A percentile compares a stretch with the other conserved stretches of the same genome.
Evolutionary conservation across 2,888 invertebrate genomes (phyloP).

Genomic region (Pemphredon lugubris): DNA sequence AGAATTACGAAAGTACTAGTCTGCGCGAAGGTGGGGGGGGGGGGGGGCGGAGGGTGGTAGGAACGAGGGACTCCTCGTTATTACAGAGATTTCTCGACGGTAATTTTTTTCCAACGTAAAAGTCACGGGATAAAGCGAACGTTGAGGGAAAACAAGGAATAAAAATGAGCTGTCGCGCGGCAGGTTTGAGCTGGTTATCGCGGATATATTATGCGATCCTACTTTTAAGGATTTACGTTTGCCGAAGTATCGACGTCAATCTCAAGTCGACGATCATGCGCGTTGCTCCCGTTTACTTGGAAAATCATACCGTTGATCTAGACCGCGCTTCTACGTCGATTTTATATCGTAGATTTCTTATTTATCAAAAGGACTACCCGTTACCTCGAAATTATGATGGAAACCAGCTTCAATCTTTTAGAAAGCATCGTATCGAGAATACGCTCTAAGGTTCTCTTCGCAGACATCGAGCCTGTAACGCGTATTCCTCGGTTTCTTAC

Average conservation of each 20-base stretch:
- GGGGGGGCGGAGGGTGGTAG: too few relatives aligned
- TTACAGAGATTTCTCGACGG: constrained; percentile 26
- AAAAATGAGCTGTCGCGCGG: neutral
- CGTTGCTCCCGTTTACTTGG: too few relatives aligned
- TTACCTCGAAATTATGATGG: constrained; percentile 21
- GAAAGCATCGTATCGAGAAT: constrained; percentile 26
- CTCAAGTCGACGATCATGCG: too few relatives aligned
- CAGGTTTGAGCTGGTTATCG: constrained; percentile 8
- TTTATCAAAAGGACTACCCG: constrained; percentile 22
- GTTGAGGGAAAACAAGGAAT: neutral
- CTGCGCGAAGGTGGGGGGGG: too few relatives aligned
- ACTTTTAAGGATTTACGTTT: too few relatives aligned
- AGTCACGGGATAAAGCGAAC: neutral
- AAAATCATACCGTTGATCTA: constrained; percentile 12
- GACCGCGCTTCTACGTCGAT: constrained; percentile 16
- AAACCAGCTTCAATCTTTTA: constrained; percentile 35
- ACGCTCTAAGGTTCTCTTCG: constrained; percentile 22
- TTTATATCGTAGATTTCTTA: constrained; percentile 19
- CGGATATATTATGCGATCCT: too few relatives aligned
- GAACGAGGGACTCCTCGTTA: constrained; percentile 40
- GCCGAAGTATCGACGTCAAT: too few relatives aligned
- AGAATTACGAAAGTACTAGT: constrained; percentile 42
- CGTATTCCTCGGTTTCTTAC: constrained; percentile 1
- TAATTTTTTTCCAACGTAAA: constrained; percentile 2
- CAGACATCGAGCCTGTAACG: neutral